Base-by-base conservation (phyloP, 2,113 vertebrate genomes). In the Conger conger region DNA sequence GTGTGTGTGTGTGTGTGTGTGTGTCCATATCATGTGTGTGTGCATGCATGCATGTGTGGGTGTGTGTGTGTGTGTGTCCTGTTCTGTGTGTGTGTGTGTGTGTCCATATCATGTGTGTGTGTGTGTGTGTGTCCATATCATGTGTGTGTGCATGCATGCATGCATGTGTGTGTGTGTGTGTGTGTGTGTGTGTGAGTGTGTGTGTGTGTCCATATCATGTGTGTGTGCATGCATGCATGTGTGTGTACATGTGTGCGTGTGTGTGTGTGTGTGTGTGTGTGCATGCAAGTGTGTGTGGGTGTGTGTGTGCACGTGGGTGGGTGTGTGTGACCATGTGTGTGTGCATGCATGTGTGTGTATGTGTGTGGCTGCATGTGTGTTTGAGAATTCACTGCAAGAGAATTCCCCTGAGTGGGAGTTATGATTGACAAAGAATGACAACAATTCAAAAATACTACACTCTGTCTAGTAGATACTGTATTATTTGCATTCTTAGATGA, bases 11-110 rank as follows among this genome's bases (percentile, higher is more conserved):
- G 63, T 9, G 50, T 9, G 50, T 53, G 50, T 16, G 1, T 53
- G 50, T 53, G 50, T 53, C 16, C 16, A 16, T 53, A 60, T 4
- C 20, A 4, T 60, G 57, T 60, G 0, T 60, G 18, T 60, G 57
- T 23, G 57, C 3, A 18, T 18, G 57, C 11, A 20, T 60, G 57
- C 20, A 15, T 60, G 16, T 60, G 57, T 18, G 57, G 20, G 57
- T 18, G 57, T 60, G 57, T 60, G 57, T 60, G 50, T 53, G 16
- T 53, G 50, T 53, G 57, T 63, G 23, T 50, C 20, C 0, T 11
- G 80, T 82, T 81, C 50, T 57, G 45, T 57, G 50, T 60, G 80
- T 23, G 63, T 73, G 63, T 13, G 23, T n/a, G 63, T n/a, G n/a
- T n/a, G n/a, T n/a, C n/a, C n/a, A n/a, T n/a, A n/a, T n/a, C n/a